Conservation (phyloP, 1,140 invertebrate genomes). For the Bombus pyrosoma region DNA sequence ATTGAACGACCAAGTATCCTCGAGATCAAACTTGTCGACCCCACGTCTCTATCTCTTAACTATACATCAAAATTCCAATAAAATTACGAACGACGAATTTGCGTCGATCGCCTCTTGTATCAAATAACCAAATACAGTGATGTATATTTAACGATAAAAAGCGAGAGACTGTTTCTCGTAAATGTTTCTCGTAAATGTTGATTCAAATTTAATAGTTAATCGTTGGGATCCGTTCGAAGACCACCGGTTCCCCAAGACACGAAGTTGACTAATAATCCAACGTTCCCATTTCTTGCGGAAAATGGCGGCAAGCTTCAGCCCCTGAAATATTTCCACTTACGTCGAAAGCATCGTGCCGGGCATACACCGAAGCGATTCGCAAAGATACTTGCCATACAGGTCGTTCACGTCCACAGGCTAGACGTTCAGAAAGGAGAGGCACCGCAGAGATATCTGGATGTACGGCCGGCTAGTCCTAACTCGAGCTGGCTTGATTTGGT, state of each 20-base stretch:
- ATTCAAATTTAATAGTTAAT: background rate
- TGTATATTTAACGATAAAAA: too few species aligned
- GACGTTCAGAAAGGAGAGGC: conserved; percentile 35
- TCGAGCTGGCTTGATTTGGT: conserved; percentile 63
- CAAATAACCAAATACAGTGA: too few species aligned
- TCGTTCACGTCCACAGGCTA: conserved; percentile 3
- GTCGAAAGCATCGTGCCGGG: conserved; percentile 63
- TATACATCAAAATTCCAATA: too few species aligned
- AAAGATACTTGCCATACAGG: background rate
- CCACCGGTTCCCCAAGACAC: too few species aligned
- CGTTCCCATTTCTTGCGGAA: background rate
- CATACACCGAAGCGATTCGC: conserved; percentile 32
- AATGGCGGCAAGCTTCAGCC: conserved; percentile 10
- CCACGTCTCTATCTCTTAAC: too few species aligned
- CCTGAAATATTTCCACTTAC: conserved; percentile 70
- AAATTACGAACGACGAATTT: too few species aligned
- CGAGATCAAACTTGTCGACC: too few species aligned
- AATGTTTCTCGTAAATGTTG: background rate
- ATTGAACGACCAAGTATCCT: too few species aligned
- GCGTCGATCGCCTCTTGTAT: too few species aligned
- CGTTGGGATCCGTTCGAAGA: background rate
- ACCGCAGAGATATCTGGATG: conserved; percentile 60
- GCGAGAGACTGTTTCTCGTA: too few species aligned
- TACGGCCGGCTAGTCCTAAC: conserved; percentile 21
- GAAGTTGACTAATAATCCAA: background rate